Evolutionary conservation across 2,797 vertebrate genomes (phyloP), one percentile per base, ranked within the genome.

Genomic region (Margarornis squamiger): DNA sequence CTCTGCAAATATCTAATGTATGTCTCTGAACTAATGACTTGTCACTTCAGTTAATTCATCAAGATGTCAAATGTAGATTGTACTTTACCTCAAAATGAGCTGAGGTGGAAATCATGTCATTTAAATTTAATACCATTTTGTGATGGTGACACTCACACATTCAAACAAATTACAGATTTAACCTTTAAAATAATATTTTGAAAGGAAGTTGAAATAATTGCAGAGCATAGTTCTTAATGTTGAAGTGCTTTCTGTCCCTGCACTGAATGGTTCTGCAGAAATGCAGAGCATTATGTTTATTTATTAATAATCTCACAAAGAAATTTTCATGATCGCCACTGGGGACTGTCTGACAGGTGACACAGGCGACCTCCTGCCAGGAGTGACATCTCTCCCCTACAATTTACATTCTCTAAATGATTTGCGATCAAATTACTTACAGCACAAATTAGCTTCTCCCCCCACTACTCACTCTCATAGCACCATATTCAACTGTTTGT

Each of bases 391-490:
- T 96, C 87, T 95, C 80, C 91, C 90, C 91, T 59, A 93, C 87
- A 79, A 95, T 96, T 96, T 95, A 93, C 96, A 97, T 97, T 96
- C 96, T 95, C 92, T 85, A 92, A 93, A 95, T 90, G 86, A 93
- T 94, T 90, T 93, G 86, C 3, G 57, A 95, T 97, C 96, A 95
- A 76, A 92, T 96, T 96, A 92, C 94, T 92, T 93, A 94, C 49
- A 93, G 95, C 71, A 76, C 77, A 85, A 87, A 96, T 90, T 82
- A 94, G 55, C 76, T 88, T 84, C 88, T 92, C 89, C 75, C 90
- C 68, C 58, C 2, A 3, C 67, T 54, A 46, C n/a, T 92, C 85
- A 27, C 45, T 73, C 90, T 49, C 74, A 45, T 74, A 76, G 80
- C 63, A 59, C 88, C 52, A 20, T 16, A 74, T 73, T 87, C 94